phyloP scores from a whole-genome alignment of 2,113 vertebrate genomes.

The Triplophysa dalaica region DNA sequence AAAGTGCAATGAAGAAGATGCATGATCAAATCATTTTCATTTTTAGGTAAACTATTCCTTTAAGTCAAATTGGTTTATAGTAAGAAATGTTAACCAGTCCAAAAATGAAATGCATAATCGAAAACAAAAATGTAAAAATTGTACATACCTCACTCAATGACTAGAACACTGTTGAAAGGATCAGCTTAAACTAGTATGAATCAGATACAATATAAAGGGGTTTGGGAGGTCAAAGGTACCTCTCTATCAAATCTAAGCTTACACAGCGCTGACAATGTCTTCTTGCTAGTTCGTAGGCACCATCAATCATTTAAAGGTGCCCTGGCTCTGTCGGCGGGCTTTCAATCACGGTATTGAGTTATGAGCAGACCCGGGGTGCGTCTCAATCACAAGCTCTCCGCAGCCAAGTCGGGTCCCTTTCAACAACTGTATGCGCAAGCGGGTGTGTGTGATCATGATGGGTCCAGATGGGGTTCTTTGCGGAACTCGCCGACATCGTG shows the following conservation, averaged over 20 bases:
- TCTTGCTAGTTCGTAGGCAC: conserved; percentile 41
- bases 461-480: conserved; percentile 37
- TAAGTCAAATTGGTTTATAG: too few species aligned
- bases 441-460: neutral
- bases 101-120: too few species aligned
- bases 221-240: neutral
- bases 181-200: too few species aligned
- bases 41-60: too few species aligned
- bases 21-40: too few species aligned
- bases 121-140: too few species aligned
- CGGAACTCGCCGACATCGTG: conserved; percentile 19
- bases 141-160: too few species aligned
- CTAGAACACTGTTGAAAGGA: too few species aligned
- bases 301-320: conserved; percentile 49
- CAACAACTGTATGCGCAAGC: conserved; percentile 9
- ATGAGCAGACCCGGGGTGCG: conserved; percentile 13
- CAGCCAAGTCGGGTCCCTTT: neutral
- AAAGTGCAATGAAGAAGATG: too few species aligned
- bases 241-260: conserved; percentile 42
- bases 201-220: neutral
- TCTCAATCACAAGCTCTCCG: conserved; percentile 14
- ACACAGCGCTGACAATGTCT: conserved; percentile 34
- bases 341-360: conserved; percentile 39
- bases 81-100: too few species aligned
- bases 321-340: neutral